These are phyloP conservation scores for Tenebrio molitor DNA, from an alignment of 1,140 invertebrate genomes.

Conservation along the genomic window DNA sequence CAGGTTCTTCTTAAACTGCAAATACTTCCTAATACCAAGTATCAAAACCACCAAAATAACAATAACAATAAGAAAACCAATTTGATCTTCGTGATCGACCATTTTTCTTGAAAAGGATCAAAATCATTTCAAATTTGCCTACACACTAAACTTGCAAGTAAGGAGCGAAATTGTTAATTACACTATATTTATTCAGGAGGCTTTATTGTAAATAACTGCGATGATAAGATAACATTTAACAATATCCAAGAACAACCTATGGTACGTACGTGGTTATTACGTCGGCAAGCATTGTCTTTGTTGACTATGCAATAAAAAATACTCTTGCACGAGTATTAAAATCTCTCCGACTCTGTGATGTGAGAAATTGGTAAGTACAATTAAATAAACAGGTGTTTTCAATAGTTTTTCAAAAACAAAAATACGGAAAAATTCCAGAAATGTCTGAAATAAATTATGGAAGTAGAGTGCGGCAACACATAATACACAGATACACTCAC, in stretches of 20 bases:
- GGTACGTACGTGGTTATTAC: slow-evolving; percentile 12
- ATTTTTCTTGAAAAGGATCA: slow-evolving; percentile 22
- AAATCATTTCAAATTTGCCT: slow-evolving; percentile 12
- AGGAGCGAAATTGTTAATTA: slow-evolving; percentile 17
- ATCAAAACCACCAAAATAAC: slow-evolving; percentile 30
- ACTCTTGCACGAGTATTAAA: too few species aligned
- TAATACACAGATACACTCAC: too few species aligned
- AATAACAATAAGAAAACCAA: slow-evolving; percentile 42
- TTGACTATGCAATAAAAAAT: slow-evolving; percentile 18
- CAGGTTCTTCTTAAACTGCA: slow-evolving; percentile 20
- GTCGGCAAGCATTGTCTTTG: slow-evolving; percentile 1
- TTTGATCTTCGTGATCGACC: slow-evolving; percentile 40
- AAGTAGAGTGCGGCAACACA: too few species aligned
- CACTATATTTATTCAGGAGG: slow-evolving; percentile 28
- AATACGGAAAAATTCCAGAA: too few species aligned
- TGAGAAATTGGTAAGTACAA: too few species aligned
- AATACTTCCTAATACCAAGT: slow-evolving; percentile 23
- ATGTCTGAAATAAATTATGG: too few species aligned
- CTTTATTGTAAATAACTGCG: slow-evolving; percentile 21
- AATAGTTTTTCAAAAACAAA: too few species aligned
- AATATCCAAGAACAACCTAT: slow-evolving; percentile 15
- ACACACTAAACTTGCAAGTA: slow-evolving; percentile 16
- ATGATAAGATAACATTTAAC: slow-evolving; percentile 25
- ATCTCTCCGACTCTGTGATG: too few species aligned
- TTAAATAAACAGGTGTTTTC: too few species aligned